Base-by-base conservation (phyloP, 2,888 invertebrate genomes). In the Diplazon laetatorius region DNA sequence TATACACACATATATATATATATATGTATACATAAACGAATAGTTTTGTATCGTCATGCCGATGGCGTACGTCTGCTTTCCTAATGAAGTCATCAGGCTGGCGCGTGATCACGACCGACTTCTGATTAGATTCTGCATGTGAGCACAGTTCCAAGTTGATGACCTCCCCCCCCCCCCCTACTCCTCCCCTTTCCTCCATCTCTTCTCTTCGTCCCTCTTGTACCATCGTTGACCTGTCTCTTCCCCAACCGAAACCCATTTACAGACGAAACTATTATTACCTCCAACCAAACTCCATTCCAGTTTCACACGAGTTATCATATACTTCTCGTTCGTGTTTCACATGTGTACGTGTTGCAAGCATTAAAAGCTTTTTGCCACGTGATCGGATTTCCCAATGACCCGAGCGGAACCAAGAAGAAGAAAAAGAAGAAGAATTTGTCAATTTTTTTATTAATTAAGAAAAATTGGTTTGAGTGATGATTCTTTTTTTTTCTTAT, bases 41-140 rank as follows among this genome's bases (percentile, higher is more conserved):
- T 4, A 12, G 16, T 5, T 30, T 20, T 62, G 35, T 72, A 89
- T 90, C 88, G 86, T 84, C 85, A 90, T 90, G 88, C 90, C 83
- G 85, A 77, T 76, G 83, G 87, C 89, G 89, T 90, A 85, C 82
- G 81, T 81, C 74, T 60, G 30, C 71, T 87, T n/a, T 88, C 87
- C 88, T 90, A 89, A 90, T 90, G 90, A 90, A 87, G 88, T 87
- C 87, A 90, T 90, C 89, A 87, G 84, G 71, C 70, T 78, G 85
- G 87, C 86, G 88, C 90, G 89, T 89, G 90, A 87, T 87, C 85
- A 25, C 65, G 37, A n/a, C 52, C 66, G 74, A 74, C 74, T 80
- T 77, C 78, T 89, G 89, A 89, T 89, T 89, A 90, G 87, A 89
- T 87, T 85, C 85, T 86, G 84, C 86, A 85, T 84, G 76, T 57